Evolutionary conservation across 2,113 vertebrate genomes (phyloP).

Genomic region (Rousettus leschenaultii): DNA sequence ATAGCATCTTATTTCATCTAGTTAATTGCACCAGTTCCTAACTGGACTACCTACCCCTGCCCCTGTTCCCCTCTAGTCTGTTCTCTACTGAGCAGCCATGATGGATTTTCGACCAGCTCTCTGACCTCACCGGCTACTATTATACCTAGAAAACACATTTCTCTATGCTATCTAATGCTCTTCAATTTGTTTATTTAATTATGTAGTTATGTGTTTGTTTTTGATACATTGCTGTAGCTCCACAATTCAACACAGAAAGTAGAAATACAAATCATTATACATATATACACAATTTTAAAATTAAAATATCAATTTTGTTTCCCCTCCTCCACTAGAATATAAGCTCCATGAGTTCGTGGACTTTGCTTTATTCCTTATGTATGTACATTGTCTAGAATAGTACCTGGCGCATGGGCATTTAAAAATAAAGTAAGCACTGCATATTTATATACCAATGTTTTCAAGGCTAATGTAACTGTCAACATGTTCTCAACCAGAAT

Average conservation of each 20-base stretch:
- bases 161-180: background rate
- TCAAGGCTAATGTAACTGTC: background rate
- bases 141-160: background rate
- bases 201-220: background rate
- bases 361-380: background rate
- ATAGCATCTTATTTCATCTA: background rate
- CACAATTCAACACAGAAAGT: background rate
- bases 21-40: background rate
- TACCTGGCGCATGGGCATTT: background rate
- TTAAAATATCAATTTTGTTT: background rate
- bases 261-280: background rate
- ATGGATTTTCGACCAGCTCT: background rate
- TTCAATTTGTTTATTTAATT: background rate
- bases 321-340: background rate
- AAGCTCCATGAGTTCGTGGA: background rate
- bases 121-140: background rate
- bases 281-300: background rate
- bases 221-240: background rate
- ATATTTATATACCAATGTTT: background rate
- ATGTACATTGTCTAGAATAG: background rate
- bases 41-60: background rate
- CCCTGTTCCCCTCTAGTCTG: background rate
- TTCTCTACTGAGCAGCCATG: background rate
- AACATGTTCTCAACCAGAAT: background rate
- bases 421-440: background rate